These are phyloP conservation scores for Malthinus seriepunctatus DNA, from an alignment of 2,888 invertebrate species.

Conservation along the genomic window DNA sequence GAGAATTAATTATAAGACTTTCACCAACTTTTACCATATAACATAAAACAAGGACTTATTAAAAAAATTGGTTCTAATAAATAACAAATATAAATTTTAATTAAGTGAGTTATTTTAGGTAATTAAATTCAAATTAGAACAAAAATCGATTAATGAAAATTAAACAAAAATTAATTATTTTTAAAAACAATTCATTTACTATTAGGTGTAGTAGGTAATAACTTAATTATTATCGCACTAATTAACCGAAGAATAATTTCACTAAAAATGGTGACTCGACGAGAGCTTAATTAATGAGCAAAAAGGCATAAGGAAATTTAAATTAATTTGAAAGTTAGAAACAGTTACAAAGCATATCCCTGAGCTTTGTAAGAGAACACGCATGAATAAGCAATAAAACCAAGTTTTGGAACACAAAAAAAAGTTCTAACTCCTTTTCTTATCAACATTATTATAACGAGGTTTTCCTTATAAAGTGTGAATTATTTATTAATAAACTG, in stretches of 20 bases:
- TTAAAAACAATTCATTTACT: slow-evolving; percentile 12
- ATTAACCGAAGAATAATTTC: slow-evolving; percentile 14
- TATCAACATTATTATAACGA: slow-evolving; percentile 10
- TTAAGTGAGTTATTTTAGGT: too few species aligned
- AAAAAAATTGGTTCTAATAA: neutral
- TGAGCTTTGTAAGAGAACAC: slow-evolving; percentile 7
- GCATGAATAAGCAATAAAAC: slow-evolving; percentile 17
- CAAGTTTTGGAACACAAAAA: slow-evolving; percentile 7
- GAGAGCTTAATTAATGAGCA: slow-evolving; percentile 17
- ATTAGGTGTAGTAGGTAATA: slow-evolving; percentile 5
- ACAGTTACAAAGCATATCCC: slow-evolving; percentile 11
- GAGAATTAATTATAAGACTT: slow-evolving; percentile 5
- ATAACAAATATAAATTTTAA: too few species aligned
- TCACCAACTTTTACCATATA: neutral
- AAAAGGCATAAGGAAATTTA: slow-evolving; percentile 13
- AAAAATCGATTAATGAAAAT: too few species aligned
- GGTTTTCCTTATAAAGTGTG: neutral
- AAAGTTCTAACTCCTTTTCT: neutral
- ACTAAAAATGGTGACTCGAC: slow-evolving; percentile 10
- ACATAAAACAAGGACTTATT: neutral
- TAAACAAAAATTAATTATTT: too few species aligned
- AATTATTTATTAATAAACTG: too few species aligned
- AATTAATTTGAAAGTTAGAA: slow-evolving; percentile 18
- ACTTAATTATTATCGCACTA: slow-evolving; percentile 14
- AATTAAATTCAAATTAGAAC: too few species aligned